Evolutionary conservation across 2,888 invertebrate genomes (phyloP).

Genomic region (Pterostichus niger): DNA sequence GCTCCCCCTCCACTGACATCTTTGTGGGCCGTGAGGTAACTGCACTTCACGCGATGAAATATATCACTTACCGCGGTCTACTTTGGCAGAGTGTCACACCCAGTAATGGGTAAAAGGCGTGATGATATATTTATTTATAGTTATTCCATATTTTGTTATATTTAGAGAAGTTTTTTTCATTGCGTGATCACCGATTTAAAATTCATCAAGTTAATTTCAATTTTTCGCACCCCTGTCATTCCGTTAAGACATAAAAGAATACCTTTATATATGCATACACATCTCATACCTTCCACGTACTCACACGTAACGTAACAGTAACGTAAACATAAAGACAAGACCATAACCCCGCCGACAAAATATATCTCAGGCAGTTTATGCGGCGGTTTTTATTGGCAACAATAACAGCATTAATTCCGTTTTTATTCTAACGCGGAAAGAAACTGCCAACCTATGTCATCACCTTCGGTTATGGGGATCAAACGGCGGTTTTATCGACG

Average conservation of each 20-base stretch:
- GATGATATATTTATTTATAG: too few species aligned
- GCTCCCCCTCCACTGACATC: too few species aligned
- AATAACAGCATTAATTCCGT: conserved; percentile 70
- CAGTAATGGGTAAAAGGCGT: too few species aligned
- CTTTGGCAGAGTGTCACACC: too few species aligned
- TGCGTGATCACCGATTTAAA: conserved; percentile 5
- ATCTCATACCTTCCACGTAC: conserved; percentile 41
- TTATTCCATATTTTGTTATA: too few species aligned
- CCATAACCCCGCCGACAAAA: conserved; percentile 37
- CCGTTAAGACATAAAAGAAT: conserved; percentile 64
- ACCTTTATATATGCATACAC: conserved; percentile 61
- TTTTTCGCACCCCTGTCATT: conserved; percentile 47
- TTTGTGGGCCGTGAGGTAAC: too few species aligned
- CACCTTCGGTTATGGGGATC: conserved; percentile 60
- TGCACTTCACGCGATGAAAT: too few species aligned
- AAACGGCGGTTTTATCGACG: conserved; percentile 44
- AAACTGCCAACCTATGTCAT: conserved; percentile 68
- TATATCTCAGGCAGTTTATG: conserved; percentile 57
- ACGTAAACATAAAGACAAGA: conserved; percentile 45
- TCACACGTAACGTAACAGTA: conserved; percentile 16
- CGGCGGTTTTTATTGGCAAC: conserved; percentile 70
- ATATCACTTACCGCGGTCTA: too few species aligned
- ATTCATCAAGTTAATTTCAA: conserved; percentile 48
- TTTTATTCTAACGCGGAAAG: conserved; percentile 69
- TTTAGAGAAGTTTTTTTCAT: too few species aligned